A percentile compares a stretch with the other conserved stretches of the same genome.
Evolutionary conservation across 1,140 invertebrate species (phyloP).

Genomic region (Dryas iulia): DNA sequence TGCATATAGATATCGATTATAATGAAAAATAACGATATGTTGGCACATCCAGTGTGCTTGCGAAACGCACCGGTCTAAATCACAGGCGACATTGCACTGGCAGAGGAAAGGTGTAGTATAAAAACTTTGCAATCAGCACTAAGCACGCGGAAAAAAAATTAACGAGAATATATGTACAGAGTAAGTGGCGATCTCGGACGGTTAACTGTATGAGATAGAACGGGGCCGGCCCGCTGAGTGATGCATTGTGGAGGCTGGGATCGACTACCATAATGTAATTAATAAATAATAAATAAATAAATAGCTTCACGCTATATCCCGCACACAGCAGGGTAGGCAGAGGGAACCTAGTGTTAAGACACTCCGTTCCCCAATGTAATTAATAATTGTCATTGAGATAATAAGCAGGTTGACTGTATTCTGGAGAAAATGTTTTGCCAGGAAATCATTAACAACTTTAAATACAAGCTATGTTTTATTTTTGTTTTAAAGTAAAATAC

Average conservation of each 20-base stretch:
- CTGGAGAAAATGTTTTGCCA: too few species aligned
- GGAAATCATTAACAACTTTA: too few species aligned
- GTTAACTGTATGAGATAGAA: slow-evolving; percentile 51
- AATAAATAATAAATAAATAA: too few species aligned
- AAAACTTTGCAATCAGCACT: slow-evolving; percentile 34
- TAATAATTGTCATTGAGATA: neutral
- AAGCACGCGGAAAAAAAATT: slow-evolving; percentile 46
- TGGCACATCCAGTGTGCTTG: neutral
- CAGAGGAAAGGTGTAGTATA: slow-evolving; percentile 28
- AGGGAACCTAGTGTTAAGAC: too few species aligned
- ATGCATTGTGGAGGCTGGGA: neutral
- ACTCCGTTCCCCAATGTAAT: neutral
- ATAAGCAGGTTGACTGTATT: neutral
- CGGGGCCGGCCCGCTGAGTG: slow-evolving; percentile 26
- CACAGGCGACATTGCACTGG: slow-evolving; percentile 28
- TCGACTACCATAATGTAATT: neutral
- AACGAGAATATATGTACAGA: slow-evolving; percentile 28
- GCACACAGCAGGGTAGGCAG: too few species aligned
- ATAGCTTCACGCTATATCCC: too few species aligned
- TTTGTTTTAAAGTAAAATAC: neutral
- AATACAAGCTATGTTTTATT: neutral
- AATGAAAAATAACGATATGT: neutral
- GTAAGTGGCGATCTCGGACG: slow-evolving; percentile 46
- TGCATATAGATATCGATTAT: neutral
- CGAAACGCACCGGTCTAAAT: slow-evolving; percentile 29